A percentile compares a stretch with the other conserved stretches of the same genome.
These are phyloP conservation scores for Podabrus alpinus DNA, from an alignment of 2,888 invertebrate genomes.

Conservation along the genomic window DNA sequence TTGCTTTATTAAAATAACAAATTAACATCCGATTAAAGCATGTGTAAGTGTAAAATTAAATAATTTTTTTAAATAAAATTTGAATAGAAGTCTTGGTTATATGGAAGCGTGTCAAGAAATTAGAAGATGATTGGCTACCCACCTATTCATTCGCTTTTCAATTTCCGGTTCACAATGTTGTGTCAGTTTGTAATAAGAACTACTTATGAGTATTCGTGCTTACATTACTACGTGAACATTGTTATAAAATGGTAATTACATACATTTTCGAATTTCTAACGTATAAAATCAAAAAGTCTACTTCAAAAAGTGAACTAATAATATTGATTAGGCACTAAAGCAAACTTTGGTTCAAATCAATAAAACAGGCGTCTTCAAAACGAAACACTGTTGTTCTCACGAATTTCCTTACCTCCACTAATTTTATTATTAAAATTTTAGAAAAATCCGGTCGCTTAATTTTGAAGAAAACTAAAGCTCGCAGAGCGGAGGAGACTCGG, in stretches of 20 bases:
- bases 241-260: conserved; percentile 8
- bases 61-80: neutral
- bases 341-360: neutral
- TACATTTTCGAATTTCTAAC: neutral
- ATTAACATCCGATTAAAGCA: neutral
- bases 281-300: neutral
- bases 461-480: neutral
- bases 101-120: conserved; percentile 29
- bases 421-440: too few species aligned
- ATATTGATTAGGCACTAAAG: neutral
- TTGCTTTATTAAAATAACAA: neutral
- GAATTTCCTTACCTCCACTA: neutral
- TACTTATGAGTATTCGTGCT: conserved; percentile 21
- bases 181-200: conserved; percentile 27
- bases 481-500: too few species aligned
- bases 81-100: neutral
- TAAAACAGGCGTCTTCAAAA: neutral
- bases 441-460: neutral
- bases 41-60: neutral
- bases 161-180: conserved; percentile 49
- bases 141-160: conserved; percentile 41
- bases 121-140: conserved; percentile 42
- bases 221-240: conserved; percentile 16
- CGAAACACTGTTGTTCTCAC: neutral
- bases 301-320: neutral